Conservation (phyloP, 2,797 vertebrate species). For the Malurus splendens region DNA sequence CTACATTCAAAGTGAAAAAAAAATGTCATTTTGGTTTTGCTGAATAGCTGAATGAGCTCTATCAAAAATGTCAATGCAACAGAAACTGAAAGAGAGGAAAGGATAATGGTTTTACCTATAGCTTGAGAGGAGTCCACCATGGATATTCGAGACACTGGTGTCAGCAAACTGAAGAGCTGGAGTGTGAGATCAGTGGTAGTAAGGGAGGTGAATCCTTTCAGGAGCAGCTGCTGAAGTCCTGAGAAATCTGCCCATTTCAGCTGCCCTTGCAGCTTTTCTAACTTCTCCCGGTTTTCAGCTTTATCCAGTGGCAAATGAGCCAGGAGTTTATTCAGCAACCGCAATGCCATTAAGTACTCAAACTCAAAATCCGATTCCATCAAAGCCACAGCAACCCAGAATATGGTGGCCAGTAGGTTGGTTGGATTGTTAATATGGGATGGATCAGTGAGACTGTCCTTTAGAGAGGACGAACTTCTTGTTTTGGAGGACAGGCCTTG, state of each 20-base stretch:
- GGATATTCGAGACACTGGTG: constrained; percentile 89
- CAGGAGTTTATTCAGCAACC: constrained; percentile 90
- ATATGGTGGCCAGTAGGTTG: constrained; percentile 91
- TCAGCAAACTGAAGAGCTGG: constrained; percentile 95
- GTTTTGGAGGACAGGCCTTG: constrained; percentile 84
- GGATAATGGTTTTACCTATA: constrained; percentile 76
- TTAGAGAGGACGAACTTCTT: constrained; percentile 86
- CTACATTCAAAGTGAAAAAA: neutral
- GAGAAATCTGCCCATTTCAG: constrained; percentile 95
- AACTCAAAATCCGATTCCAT: constrained; percentile 99
- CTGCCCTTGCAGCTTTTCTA: constrained; percentile 97
- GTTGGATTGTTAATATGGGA: constrained; percentile 92
- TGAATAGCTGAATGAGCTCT: neutral
- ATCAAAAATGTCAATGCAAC: neutral
- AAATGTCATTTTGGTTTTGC: neutral
- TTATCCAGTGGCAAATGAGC: constrained; percentile 90
- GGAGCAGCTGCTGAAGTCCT: constrained; percentile 91
- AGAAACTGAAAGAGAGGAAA: neutral
- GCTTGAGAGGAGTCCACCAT: constrained; percentile 96
- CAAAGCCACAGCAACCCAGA: constrained; percentile 95
- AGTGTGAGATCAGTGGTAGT: constrained; percentile 92
- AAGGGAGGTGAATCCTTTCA: constrained; percentile 96
- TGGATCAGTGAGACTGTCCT: constrained; percentile 84
- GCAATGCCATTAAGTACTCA: constrained; percentile 95
- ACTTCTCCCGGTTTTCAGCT: constrained; percentile 91